Evolutionary conservation across 2,888 invertebrate genomes (phyloP), one percentile per base, ranked within the genome.

Genomic region (Pollenia angustigena): DNA sequence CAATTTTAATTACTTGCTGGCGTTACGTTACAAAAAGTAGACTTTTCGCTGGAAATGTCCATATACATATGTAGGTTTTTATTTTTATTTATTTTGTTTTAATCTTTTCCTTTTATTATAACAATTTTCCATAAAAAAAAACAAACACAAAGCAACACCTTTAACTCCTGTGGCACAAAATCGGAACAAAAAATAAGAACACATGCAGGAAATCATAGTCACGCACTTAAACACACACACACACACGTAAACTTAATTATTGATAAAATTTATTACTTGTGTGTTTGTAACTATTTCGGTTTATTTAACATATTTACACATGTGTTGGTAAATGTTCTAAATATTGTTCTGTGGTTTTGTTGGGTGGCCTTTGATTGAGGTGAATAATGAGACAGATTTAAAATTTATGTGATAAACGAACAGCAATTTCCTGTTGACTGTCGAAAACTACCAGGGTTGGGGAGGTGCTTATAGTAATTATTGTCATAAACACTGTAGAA

Each of bases 101-200:
- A 12, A 18, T 56, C 16, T 56, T 56, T 9, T 56, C 9, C 6
- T 32, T 7, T 58, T 48, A 48, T 58, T 44, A 78, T n/a, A 56
- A 66, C 10, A n/a, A 56, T 32, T 32, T 32, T 32, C 56, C 42
- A 56, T 32, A 14, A 76, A 64, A 42, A 76, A 23, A 66, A 11
- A 14, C 14, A 58, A n/a, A 58, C 10, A 23, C 56, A 56, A 56
- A 18, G 32, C 4, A 18, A 23, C 8, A 56, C 56, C 56, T 56
- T 56, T 23, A 23, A 23, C 18, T 56, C 54, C 18, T 23, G 54
- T 56, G 12, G 12, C 10, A 56, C 1, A 56, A 56, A 23, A 56
- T 23, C 10, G 4, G 23, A 3, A 23, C 11, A 56, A 56, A 10
- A 56, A 56, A 14, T 18, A 18, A 3, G 10, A 16, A 16, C 11